phyloP scores from a whole-genome alignment of 2,888 invertebrate genomes.

The Belgica antarctica region DNA sequence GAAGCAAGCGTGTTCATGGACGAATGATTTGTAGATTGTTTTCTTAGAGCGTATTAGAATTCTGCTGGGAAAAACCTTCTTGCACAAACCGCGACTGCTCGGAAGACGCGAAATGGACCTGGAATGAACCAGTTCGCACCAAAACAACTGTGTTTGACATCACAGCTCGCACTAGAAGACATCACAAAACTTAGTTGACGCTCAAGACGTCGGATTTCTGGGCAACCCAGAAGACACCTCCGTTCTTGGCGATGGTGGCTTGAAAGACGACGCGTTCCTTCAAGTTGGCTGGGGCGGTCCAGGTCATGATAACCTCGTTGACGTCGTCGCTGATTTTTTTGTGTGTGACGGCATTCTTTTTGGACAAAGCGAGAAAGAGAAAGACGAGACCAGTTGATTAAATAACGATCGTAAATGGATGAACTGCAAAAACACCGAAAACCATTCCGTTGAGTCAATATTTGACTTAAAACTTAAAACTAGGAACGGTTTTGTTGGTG shows the following conservation, averaged over 20 bases:
- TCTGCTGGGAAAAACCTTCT: too few species aligned
- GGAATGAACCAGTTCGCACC: too few species aligned
- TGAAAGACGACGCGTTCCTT: slow-evolving; percentile 65
- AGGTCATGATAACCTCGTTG: slow-evolving; percentile 60
- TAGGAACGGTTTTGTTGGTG: neutral
- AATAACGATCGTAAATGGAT: neutral
- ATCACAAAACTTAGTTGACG: slow-evolving; percentile 51
- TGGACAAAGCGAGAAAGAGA: slow-evolving; percentile 47
- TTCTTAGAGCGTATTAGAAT: too few species aligned
- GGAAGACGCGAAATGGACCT: too few species aligned
- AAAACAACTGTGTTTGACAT: too few species aligned
- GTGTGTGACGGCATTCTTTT: slow-evolving; percentile 69
- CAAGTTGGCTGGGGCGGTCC: slow-evolving; percentile 65
- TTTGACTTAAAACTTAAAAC: neutral
- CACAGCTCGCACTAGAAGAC: too few species aligned
- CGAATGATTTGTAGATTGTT: too few species aligned
- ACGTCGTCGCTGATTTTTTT: slow-evolving; percentile 61
- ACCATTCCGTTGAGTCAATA: neutral
- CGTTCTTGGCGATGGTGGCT: slow-evolving; percentile 67
- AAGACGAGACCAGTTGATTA: neutral
- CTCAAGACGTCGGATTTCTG: slow-evolving; percentile 63
- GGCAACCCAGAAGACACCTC: slow-evolving; percentile 70
- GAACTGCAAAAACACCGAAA: neutral
- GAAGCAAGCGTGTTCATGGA: too few species aligned
- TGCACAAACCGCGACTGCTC: too few species aligned